Evolutionary conservation across 2,888 invertebrate genomes (phyloP).

Genomic region (Diadromus collaris): DNA sequence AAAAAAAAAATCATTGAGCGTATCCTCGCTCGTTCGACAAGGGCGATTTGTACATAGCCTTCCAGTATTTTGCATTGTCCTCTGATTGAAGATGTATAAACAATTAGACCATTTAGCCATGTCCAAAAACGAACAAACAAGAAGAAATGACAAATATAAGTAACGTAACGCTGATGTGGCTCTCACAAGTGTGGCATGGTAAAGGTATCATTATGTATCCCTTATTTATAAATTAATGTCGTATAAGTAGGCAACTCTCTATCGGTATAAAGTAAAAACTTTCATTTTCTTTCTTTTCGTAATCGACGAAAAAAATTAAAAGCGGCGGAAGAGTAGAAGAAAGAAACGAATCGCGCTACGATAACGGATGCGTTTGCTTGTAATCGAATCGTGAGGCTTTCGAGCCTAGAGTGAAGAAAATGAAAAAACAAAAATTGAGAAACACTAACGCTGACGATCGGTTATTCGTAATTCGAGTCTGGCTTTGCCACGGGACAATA

Average conservation of each 20-base stretch:
- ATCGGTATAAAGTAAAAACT: slow-evolving; percentile 37
- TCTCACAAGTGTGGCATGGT: slow-evolving; percentile 61
- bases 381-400: slow-evolving; percentile 7
- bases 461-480: slow-evolving; percentile 64
- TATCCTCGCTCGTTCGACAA: slow-evolving; percentile 16
- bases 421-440: slow-evolving; percentile 33
- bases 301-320: slow-evolving; percentile 28
- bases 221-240: slow-evolving; percentile 62
- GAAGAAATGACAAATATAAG: slow-evolving; percentile 9
- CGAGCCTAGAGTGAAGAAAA: slow-evolving; percentile 19
- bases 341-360: slow-evolving; percentile 55
- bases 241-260: slow-evolving; percentile 55
- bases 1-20: slow-evolving; percentile 14
- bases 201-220: slow-evolving; percentile 47
- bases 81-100: slow-evolving; percentile 41
- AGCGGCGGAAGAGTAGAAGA: slow-evolving; percentile 31
- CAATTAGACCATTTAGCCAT: slow-evolving; percentile 38
- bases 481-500: slow-evolving; percentile 74
- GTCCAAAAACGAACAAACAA: slow-evolving; percentile 18
- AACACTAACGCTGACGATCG: slow-evolving; percentile 55
- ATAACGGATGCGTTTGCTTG: slow-evolving; percentile 59
- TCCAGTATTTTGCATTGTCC: slow-evolving; percentile 58
- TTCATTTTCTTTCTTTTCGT: slow-evolving; percentile 37
- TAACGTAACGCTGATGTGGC: slow-evolving; percentile 36
- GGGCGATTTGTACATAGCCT: slow-evolving; percentile 56